phyloP scores from a whole-genome alignment of 1,140 invertebrate species.

The Pseudomyrmex cubaensis region DNA sequence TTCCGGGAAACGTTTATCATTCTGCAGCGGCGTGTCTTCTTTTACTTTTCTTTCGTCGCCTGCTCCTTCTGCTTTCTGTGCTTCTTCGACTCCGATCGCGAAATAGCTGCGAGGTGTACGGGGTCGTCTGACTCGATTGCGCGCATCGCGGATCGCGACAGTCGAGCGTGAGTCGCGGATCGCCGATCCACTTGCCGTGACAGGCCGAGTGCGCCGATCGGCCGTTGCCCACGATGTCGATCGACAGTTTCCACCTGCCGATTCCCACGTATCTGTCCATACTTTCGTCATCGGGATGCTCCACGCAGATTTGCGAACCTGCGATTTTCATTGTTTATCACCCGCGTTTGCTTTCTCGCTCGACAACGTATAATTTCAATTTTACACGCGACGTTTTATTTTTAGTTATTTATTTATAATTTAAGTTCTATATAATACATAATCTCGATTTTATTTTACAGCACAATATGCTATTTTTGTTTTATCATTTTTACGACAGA shows the following conservation, averaged over 20 bases:
- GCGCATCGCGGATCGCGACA: conserved; percentile 51
- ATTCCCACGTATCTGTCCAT: conserved; percentile 65
- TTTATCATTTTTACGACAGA: no score
- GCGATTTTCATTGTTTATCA: conserved; percentile 34
- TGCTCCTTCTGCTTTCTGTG: conserved; percentile 38
- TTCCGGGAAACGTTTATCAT: conserved; percentile 32
- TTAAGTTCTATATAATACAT: no score
- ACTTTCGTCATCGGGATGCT: conserved; percentile 61
- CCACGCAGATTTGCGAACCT: conserved; percentile 74
- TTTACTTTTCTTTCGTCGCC: conserved; percentile 27
- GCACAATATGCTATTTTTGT: no score
- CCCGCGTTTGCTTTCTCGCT: not conserved
- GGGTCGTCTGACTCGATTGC: not conserved
- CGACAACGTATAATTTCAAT: conserved; percentile 7
- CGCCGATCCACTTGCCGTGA: conserved; percentile 77
- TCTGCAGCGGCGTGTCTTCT: conserved; percentile 26
- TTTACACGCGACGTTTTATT: not conserved
- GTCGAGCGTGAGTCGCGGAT: conserved; percentile 55
- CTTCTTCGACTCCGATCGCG: conserved; percentile 12
- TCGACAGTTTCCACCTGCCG: conserved; percentile 76
- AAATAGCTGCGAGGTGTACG: conserved; percentile 20
- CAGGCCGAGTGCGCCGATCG: conserved; percentile 55
- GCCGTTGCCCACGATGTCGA: conserved; percentile 44
- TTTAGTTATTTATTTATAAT: no score
- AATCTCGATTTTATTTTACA: no score